Evolutionary conservation across 2,888 invertebrate genomes (phyloP).

Genomic region (Synergus itoensis): DNA sequence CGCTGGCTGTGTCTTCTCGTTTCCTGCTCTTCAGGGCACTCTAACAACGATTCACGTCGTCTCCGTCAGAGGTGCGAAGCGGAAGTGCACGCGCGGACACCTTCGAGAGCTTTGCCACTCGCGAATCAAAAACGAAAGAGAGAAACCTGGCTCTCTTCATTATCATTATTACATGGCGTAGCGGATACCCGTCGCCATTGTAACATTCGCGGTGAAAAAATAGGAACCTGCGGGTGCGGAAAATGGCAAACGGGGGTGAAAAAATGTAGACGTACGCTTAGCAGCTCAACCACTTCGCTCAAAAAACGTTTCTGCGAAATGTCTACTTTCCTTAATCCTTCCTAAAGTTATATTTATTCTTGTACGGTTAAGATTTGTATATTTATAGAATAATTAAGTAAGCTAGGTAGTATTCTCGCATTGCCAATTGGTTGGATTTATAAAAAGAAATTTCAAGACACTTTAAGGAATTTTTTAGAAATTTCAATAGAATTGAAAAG

Average conservation of each 20-base stretch:
- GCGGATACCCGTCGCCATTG: conserved; percentile 48
- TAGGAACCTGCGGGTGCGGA: conserved; percentile 54
- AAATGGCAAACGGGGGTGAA: conserved; percentile 57
- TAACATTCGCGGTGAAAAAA: conserved; percentile 36
- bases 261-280: conserved; percentile 10
- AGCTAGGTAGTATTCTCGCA: too few species aligned
- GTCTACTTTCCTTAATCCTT: background rate
- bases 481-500: too few species aligned
- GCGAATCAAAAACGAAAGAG: conserved; percentile 49
- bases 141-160: conserved; percentile 61
- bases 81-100: conserved; percentile 73
- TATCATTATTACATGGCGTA: conserved; percentile 70
- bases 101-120: conserved; percentile 59
- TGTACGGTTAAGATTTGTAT: too few species aligned
- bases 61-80: conserved; percentile 68
- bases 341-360: too few species aligned
- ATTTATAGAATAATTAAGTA: too few species aligned
- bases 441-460: too few species aligned
- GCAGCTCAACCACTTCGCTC: background rate
- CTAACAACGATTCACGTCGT: conserved; percentile 49
- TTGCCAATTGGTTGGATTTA: too few species aligned
- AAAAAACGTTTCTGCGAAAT: background rate
- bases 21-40: conserved; percentile 60
- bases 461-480: too few species aligned
- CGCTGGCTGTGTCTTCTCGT: conserved; percentile 16